These are phyloP conservation scores for Bombus breviceps DNA, from an alignment of 1,140 invertebrate species.

Conservation along the genomic window DNA sequence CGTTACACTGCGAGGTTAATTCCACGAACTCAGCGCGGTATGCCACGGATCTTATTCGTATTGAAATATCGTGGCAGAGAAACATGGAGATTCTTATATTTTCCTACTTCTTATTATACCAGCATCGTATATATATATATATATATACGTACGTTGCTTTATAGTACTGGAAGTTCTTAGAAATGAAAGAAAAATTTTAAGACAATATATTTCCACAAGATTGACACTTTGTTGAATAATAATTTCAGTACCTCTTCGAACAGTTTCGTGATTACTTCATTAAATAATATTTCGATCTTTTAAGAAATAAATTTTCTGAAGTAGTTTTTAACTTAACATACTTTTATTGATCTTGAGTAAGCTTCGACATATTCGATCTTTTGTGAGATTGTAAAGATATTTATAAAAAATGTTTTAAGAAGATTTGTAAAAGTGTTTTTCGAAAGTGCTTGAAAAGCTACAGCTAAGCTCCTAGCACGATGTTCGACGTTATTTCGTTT, in stretches of 20 bases:
- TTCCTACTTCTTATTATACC: background rate
- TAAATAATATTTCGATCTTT: background rate
- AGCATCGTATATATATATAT: too few species aligned
- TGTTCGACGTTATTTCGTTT: background rate
- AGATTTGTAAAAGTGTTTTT: background rate
- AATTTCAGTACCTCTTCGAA: background rate
- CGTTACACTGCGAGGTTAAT: background rate
- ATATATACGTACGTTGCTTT: background rate
- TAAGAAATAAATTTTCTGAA: too few species aligned
- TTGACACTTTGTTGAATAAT: too few species aligned
- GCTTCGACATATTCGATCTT: too few species aligned
- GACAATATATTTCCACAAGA: too few species aligned
- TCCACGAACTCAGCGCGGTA: background rate
- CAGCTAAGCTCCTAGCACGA: too few species aligned
- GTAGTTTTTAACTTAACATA: background rate
- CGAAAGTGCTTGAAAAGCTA: background rate
- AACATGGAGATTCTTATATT: background rate
- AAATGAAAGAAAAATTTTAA: background rate
- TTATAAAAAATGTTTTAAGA: too few species aligned
- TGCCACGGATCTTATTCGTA: too few species aligned
- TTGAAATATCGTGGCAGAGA: background rate
- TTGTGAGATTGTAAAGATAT: too few species aligned
- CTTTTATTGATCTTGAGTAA: background rate
- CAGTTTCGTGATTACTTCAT: background rate
- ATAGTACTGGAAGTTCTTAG: background rate